phyloP scores from a whole-genome alignment of 1,140 invertebrate species.

The Leguminivora glycinivorella region DNA sequence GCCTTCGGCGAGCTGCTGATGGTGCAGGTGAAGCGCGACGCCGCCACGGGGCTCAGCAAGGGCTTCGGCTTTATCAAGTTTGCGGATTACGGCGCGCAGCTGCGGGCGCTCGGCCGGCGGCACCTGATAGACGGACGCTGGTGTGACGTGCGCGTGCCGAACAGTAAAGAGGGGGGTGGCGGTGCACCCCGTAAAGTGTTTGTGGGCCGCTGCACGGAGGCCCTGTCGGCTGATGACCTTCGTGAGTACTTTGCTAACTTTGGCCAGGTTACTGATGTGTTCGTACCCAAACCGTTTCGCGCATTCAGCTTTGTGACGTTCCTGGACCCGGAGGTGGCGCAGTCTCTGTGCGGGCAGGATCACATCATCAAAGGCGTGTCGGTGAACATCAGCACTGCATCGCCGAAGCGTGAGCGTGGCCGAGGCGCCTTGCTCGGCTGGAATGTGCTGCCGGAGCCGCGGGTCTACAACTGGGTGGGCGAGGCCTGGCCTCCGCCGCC shows the following conservation, averaged over 20 bases:
- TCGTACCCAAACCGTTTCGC: slow-evolving; percentile 96
- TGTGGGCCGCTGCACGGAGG: slow-evolving; percentile 96
- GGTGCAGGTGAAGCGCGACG: slow-evolving; percentile 86
- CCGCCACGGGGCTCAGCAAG: slow-evolving; percentile 87
- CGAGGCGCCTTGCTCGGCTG: slow-evolving; percentile 55
- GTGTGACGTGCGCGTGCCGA: slow-evolving; percentile 90
- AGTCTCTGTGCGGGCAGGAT: slow-evolving; percentile 96
- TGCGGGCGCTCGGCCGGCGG: slow-evolving; percentile 82
- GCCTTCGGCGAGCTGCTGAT: slow-evolving; percentile 89
- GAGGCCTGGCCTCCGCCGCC: slow-evolving; percentile 53
- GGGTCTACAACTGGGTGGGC: slow-evolving; percentile 62
- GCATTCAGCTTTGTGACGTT: slow-evolving; percentile 98
- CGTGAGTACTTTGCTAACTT: slow-evolving; percentile 97
- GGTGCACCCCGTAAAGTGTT: slow-evolving; percentile 96
- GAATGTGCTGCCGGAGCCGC: slow-evolving; percentile 51
- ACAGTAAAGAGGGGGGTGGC: slow-evolving; percentile 88
- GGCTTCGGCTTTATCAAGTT: slow-evolving; percentile 93
- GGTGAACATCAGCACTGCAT: slow-evolving; percentile 96
- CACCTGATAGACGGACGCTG: slow-evolving; percentile 90
- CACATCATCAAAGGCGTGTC: slow-evolving; percentile 97
- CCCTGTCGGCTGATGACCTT: slow-evolving; percentile 92
- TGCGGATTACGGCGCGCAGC: slow-evolving; percentile 84
- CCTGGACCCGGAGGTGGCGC: slow-evolving; percentile 95
- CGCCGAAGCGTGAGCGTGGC: slow-evolving; percentile 85
- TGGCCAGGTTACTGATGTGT: slow-evolving; percentile 97